Evolutionary conservation across 2,113 vertebrate species (phyloP), one percentile per base, ranked within the genome.

Genomic region (Peromyscus maniculatus): DNA sequence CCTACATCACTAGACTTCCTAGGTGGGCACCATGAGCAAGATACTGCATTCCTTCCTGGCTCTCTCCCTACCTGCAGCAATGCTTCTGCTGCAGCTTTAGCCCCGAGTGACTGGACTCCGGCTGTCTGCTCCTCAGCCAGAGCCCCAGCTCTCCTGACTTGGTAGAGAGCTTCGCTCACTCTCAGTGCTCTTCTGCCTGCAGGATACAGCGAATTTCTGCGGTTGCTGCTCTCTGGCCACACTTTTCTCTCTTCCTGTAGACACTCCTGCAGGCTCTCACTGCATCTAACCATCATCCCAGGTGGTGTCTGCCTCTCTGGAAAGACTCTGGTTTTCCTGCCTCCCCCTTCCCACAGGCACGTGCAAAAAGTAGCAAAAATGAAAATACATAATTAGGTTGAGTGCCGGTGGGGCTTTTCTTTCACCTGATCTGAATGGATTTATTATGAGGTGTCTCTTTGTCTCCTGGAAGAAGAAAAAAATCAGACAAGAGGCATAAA

Each of bases 341-440:
- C 3, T 86, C 52, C 71, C 5, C 49, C 21, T 64, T 89, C 52
- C 74, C 39, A 39, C 13, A 59, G 15, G 57, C 22, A 83, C 3
- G 39, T 11, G n/a, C 10, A 74, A 21, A 91, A 55, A 43, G 36
- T 64, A 66, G 66, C 22, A 79, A 71, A 82, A 91, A 84, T 33
- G 59, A 59, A 93, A 66, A 86, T 0, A 39, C 39, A 66, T 91
- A 83, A 71, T 39, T 46, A n/a, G 66, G 17, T 52, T 66, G 57
- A 83, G 55, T 57, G 10, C n/a, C 13, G 49, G 17, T 43, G 52
- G 67, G 43, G 19, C n/a, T 89, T 57, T n/a, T n/a, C 59, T 57
- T n/a, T n/a, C 59, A 28, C n/a, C 57, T 78, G 79, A 69, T 91
- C 66, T 93, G 87, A 83, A 92, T 31, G 52, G 69, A 67, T n/a